Percentiles rank a stretch among this genome's conserved stretches.
These are phyloP conservation scores for Coregonus clupeaformis DNA, from an alignment of 2,113 vertebrate species.

Conservation along the genomic window DNA sequence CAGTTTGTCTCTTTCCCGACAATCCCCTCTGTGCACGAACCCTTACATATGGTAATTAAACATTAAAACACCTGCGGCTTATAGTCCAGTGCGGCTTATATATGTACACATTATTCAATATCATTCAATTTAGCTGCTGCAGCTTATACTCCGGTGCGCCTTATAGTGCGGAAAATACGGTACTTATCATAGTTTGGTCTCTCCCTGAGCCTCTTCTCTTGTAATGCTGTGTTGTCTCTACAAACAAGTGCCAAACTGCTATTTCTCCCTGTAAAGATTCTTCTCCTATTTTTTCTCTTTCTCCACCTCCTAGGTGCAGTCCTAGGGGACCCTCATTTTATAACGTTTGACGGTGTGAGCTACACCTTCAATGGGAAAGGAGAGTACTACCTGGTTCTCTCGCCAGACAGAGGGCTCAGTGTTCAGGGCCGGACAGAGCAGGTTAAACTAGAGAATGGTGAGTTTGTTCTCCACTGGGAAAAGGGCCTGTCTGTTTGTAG, in stretches of 20 bases:
- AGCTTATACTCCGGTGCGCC: too few relatives aligned
- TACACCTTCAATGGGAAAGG: slow-evolving; percentile 89
- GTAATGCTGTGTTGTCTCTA: not conserved
- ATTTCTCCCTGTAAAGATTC: not conserved
- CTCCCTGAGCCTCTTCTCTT: not conserved
- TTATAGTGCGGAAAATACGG: too few relatives aligned
- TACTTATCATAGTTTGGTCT: too few relatives aligned
- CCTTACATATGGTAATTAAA: too few relatives aligned
- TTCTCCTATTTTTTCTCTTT: not conserved
- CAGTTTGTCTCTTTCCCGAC: too few relatives aligned
- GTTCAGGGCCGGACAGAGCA: slow-evolving; percentile 81
- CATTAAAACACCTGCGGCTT: too few relatives aligned
- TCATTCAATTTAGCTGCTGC: too few relatives aligned
- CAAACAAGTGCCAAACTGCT: not conserved
- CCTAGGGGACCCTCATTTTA: slow-evolving; percentile 87
- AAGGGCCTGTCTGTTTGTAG: slow-evolving; percentile 1
- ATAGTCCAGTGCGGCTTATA: too few relatives aligned
- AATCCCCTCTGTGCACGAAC: too few relatives aligned
- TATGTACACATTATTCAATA: too few relatives aligned
- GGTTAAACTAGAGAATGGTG: slow-evolving; percentile 66
- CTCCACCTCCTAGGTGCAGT: slow-evolving; percentile 70
- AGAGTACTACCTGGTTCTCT: slow-evolving; percentile 78
- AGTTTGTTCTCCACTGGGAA: slow-evolving; percentile 25
- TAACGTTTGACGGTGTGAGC: slow-evolving; percentile 81
- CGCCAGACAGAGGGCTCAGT: slow-evolving; percentile 55